Evolutionary conservation across 2,797 vertebrate genomes (phyloP), one percentile per base, ranked within the genome.

Genomic region (Nannoperca australis): DNA sequence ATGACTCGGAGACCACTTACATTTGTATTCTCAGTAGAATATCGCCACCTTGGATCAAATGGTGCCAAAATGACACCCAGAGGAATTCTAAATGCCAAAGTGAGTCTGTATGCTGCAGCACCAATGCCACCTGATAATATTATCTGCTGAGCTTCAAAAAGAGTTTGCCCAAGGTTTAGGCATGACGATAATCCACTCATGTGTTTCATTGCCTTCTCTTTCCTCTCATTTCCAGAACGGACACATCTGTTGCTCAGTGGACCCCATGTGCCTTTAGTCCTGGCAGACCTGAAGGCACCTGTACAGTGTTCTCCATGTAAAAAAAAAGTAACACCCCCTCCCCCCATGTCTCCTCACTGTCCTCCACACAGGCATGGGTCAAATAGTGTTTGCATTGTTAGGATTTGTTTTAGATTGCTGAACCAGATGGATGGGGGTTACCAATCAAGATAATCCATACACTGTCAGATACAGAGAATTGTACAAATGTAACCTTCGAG

Each of bases 211-310:
- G 40, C 67, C 34, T 62, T 83, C 27, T 86, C 76, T 81, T 78
- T 74, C 79, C 34, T 83, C 82, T 85, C 49, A 61, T 81, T 82
- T 90, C 8, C 86, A 99, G 98, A 99, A 99, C 15, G 97, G 97
- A 94, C 97, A 99, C 85, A 92, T 97, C 94, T 99, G 97, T 95
- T 99, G 98, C 94, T 99, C 97, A 95, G 97, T 99, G 95, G 98
- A 99, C 92, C 98, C 98, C 94, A 96, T 97, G 96, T 99, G 98
- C 96, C 98, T 99, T 97, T 98, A 99, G 97, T 97, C 95, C 79
- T 89, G 95, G 86, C 79, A 83, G 92, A 91, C 30, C 85, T 82
- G 83, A 94, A 94, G 94, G 93, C 87, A 85, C 86, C 87, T 95
- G 95, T 95, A 95, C 92, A 95, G 93, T 80, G 82, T 91, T 92